phyloP scores from a whole-genome alignment of 2,888 invertebrate genomes.

The Dichetophora obliterata region DNA sequence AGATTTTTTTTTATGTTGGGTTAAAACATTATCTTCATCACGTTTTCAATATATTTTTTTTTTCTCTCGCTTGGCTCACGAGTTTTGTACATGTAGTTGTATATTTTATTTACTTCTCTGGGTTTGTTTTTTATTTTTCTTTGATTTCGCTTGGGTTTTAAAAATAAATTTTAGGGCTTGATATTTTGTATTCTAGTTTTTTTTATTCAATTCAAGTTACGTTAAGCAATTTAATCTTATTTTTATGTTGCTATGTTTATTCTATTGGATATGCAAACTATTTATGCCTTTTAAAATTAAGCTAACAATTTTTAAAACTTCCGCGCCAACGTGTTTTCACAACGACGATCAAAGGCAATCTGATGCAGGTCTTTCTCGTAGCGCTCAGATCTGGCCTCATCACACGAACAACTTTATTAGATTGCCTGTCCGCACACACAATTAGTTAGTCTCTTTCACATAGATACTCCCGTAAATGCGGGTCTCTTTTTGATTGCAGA shows the following conservation, averaged over 20 bases:
- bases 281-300: not conserved
- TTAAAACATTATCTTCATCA: slow-evolving; percentile 29
- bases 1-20: slow-evolving; percentile 13
- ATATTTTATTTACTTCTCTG: slow-evolving; percentile 7
- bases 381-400: slow-evolving; percentile 18
- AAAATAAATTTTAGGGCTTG: not conserved
- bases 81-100: not conserved
- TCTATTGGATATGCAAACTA: not conserved
- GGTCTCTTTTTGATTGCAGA: slow-evolving; percentile 22
- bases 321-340: slow-evolving; percentile 56
- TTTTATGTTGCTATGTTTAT: not conserved
- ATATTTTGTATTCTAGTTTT: no score
- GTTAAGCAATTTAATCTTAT: not conserved
- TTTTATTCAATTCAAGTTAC: no score
- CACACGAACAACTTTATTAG: not conserved
- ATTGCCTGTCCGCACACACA: not conserved
- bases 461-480: slow-evolving; percentile 36
- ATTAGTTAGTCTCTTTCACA: slow-evolving; percentile 32
- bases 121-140: not conserved
- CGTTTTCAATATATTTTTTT: slow-evolving; percentile 27
- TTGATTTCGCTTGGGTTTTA: not conserved
- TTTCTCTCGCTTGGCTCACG: not conserved
- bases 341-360: slow-evolving; percentile 64
- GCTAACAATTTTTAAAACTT: not conserved
- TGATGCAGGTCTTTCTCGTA: slow-evolving; percentile 51